Conservation (phyloP, 2,888 invertebrate genomes). For the Teleiodes luculella region DNA sequence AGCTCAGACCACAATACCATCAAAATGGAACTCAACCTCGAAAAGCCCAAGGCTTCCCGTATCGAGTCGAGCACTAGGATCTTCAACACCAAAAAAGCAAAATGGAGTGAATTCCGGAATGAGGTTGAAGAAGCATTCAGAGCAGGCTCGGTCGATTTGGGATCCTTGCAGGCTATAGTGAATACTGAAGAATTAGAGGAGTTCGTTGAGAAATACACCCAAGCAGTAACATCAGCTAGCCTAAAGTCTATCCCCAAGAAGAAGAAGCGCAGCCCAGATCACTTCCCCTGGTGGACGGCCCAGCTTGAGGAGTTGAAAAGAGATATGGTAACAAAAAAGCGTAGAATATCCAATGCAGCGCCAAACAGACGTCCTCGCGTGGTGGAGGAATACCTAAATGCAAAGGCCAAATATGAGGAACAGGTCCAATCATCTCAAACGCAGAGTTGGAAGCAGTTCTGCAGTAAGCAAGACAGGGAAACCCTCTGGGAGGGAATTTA, state of each 20-base stretch:
- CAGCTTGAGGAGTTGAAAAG: neutral
- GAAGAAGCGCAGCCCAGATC: neutral
- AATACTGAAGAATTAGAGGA: neutral
- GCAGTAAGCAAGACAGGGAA: slow-evolving; percentile 23
- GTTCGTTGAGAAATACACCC: neutral
- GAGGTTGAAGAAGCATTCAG: neutral
- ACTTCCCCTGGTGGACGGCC: slow-evolving; percentile 4
- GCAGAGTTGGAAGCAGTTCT: slow-evolving; percentile 26
- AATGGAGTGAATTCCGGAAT: slow-evolving; percentile 14
- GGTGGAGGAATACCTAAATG: neutral
- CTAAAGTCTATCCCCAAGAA: neutral
- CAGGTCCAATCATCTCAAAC: slow-evolving; percentile 11
- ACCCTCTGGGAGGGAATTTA: slow-evolving; percentile 17
- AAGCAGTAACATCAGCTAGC: neutral
- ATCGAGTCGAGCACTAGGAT: slow-evolving; percentile 13
- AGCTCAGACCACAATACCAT: slow-evolving; percentile 21
- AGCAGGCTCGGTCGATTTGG: too few species aligned
- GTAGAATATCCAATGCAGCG: neutral
- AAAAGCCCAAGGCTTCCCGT: slow-evolving; percentile 9
- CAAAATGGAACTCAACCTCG: slow-evolving; percentile 1
- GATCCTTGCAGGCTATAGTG: too few species aligned
- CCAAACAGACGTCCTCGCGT: neutral
- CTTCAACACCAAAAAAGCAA: slow-evolving; percentile 19
- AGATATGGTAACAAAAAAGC: neutral
- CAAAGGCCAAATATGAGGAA: slow-evolving; percentile 2